Evolutionary conservation across 2,113 vertebrate genomes (phyloP).

Genomic region (Salvelinus alpinus): DNA sequence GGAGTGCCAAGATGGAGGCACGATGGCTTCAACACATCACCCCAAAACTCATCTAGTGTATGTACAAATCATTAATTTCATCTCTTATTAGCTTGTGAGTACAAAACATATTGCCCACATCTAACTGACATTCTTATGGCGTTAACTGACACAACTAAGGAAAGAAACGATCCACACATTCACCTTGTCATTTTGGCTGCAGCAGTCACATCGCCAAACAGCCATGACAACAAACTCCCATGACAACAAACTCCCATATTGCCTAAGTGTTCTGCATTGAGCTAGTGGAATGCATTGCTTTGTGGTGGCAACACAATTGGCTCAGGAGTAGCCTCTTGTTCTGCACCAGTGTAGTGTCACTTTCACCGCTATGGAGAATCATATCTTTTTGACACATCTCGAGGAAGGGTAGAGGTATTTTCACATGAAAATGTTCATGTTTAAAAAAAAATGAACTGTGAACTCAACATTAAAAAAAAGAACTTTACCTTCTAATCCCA

Average conservation of each 20-base stretch:
- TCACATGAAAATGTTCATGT: constrained; percentile 56
- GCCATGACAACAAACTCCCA: constrained; percentile 20
- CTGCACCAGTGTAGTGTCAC: constrained; percentile 15
- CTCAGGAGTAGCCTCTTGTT: constrained; percentile 16
- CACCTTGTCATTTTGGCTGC: constrained; percentile 20
- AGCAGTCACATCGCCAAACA: constrained; percentile 30
- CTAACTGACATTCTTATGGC: too few relatives aligned
- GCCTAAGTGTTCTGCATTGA: constrained; percentile 22
- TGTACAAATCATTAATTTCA: too few relatives aligned
- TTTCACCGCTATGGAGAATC: constrained; percentile 28
- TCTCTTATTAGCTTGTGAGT: too few relatives aligned
- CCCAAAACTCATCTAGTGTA: too few relatives aligned
- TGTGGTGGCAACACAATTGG: constrained; percentile 4
- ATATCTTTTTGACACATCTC: constrained; percentile 29
- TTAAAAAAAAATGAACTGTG: constrained; percentile 42
- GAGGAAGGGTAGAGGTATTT: constrained; percentile 28
- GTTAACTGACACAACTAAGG: too few relatives aligned
- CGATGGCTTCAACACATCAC: too few relatives aligned
- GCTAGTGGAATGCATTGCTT: not conserved
- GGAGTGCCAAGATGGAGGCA: too few relatives aligned
- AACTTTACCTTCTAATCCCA: constrained; percentile 30
- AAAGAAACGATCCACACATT: too few relatives aligned
- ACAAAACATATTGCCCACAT: too few relatives aligned
- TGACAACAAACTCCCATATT: constrained; percentile 27
- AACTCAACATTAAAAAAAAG: constrained; percentile 57